Evolutionary conservation across 2,888 invertebrate genomes (phyloP).

Genomic region (Cosmia trapezina): DNA sequence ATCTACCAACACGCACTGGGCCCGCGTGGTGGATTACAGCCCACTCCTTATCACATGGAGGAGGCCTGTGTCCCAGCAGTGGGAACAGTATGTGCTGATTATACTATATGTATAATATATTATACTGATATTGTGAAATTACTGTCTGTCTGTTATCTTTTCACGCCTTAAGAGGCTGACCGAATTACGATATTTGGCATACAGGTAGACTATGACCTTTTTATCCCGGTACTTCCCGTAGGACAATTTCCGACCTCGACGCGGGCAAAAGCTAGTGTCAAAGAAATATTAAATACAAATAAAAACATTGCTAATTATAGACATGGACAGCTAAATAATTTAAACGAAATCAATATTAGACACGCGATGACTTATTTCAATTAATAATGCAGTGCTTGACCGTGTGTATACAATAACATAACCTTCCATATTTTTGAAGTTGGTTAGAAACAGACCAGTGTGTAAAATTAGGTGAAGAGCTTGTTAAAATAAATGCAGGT

Average conservation of each 20-base stretch:
- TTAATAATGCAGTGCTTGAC: constrained; percentile 43
- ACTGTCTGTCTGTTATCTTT: neutral
- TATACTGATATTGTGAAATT: neutral
- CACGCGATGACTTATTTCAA: constrained; percentile 45
- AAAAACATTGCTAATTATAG: constrained; percentile 11
- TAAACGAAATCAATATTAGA: constrained; percentile 11
- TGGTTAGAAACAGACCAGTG: neutral
- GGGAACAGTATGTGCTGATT: no score
- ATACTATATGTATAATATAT: no score
- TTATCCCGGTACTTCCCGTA: neutral
- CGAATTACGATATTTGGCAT: neutral
- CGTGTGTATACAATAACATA: neutral
- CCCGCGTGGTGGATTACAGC: no score
- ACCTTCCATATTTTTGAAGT: neutral
- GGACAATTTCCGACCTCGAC: neutral
- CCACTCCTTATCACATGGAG: no score
- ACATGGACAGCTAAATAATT: constrained; percentile 12
- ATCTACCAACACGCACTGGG: no score
- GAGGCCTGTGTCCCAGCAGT: no score
- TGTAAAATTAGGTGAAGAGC: constrained; percentile 9
- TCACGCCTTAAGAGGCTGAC: no score
- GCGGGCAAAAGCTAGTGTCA: no score
- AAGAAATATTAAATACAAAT: neutral
- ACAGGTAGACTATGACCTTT: neutral
- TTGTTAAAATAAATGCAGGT: constrained; percentile 32